phyloP scores from a whole-genome alignment of 2,888 invertebrate genomes.

The Andrena dorsata region DNA sequence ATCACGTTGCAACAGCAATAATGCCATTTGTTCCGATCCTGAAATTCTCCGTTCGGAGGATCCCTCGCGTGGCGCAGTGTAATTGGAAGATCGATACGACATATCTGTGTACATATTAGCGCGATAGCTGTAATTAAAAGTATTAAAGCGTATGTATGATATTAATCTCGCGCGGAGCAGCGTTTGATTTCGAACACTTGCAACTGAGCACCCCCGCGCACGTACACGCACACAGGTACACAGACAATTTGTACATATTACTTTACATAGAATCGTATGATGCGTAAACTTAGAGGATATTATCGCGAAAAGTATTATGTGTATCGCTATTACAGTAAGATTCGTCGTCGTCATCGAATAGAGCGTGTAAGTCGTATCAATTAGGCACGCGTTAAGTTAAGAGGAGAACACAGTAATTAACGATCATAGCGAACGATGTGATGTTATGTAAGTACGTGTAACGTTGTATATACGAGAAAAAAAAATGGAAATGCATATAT shows the following conservation, averaged over 20 bases:
- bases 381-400: conserved; percentile 66
- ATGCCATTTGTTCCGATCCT: not conserved
- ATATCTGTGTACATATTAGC: conserved; percentile 71
- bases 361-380: conserved; percentile 52
- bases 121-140: conserved; percentile 62
- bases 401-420: conserved; percentile 75
- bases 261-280: conserved; percentile 27
- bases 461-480: conserved; percentile 81
- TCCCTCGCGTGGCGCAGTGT: conserved; percentile 2
- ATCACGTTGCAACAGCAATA: not conserved
- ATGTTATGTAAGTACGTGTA: conserved; percentile 84
- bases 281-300: conserved; percentile 52
- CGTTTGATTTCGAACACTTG: conserved; percentile 39
- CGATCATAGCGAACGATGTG: conserved; percentile 83
- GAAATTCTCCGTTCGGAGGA: not conserved
- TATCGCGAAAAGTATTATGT: conserved; percentile 52
- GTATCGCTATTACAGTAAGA: conserved; percentile 50
- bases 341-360: conserved; percentile 67
- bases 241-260: conserved; percentile 55
- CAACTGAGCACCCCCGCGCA: not conserved
- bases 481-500: conserved; percentile 68
- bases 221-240: conserved; percentile 6
- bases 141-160: conserved; percentile 62
- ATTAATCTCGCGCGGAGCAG: conserved; percentile 34
- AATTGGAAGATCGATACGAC: conserved; percentile 50